phyloP scores from a whole-genome alignment of 2,113 vertebrate species.

The Ptilorrhoa leucosticta region DNA sequence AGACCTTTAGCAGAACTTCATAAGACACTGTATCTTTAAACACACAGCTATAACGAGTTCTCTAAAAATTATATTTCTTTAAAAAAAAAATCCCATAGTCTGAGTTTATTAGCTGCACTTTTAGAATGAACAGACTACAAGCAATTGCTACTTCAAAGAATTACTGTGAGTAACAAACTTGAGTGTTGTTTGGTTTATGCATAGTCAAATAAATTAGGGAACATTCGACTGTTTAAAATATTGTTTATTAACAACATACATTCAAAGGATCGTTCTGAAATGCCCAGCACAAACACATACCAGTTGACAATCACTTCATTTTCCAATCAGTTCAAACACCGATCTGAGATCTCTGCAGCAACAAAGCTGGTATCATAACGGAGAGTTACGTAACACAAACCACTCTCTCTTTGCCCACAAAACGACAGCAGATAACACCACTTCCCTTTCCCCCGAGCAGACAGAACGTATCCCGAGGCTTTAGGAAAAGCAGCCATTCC shows the following conservation, averaged over 20 bases:
- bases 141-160: not conserved
- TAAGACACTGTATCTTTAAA: not conserved
- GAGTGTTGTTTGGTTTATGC: constrained; percentile 8
- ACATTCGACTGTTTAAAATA: not conserved
- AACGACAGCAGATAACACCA: not conserved
- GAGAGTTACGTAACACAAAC: not conserved
- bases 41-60: rapidly evolving
- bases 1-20: not conserved
- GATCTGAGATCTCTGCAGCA: not conserved
- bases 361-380: not conserved
- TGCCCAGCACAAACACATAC: not conserved
- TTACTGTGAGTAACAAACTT: not conserved
- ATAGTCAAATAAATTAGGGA: not conserved
- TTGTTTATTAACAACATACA: constrained; percentile 19
- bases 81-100: not conserved
- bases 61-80: not conserved
- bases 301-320: not conserved
- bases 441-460: not conserved
- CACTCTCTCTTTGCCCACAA: not conserved
- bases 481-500: not conserved
- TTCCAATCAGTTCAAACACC: not conserved
- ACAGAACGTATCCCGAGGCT: not conserved
- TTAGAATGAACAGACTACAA: not conserved
- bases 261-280: not conserved
- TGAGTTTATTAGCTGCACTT: not conserved